Evolutionary conservation across 2,797 vertebrate species (phyloP).

Genomic region (Sternarchorhynchus goeldii): DNA sequence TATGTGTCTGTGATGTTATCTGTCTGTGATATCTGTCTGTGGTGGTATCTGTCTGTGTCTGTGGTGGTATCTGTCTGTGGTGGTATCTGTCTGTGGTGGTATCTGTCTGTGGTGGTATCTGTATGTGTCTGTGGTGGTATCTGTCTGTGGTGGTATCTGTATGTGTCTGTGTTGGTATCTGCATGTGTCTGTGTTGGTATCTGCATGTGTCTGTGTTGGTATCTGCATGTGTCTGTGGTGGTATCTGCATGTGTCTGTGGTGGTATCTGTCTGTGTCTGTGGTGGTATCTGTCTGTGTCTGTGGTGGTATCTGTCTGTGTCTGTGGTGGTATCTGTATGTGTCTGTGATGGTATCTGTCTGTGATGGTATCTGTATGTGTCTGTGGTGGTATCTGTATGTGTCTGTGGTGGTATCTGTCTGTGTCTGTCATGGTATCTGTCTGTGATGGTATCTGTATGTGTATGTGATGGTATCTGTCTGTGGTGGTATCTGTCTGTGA

Average conservation of each 20-base stretch:
- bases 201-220: too few species aligned
- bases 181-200: too few species aligned
- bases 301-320: not conserved
- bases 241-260: too few species aligned
- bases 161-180: too few species aligned
- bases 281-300: not conserved
- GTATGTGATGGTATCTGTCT: slow-evolving; percentile 32
- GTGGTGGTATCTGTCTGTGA: slow-evolving; percentile 2
- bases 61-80: not conserved
- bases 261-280: too few species aligned
- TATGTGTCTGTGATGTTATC: not conserved
- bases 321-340: slow-evolving; percentile 12
- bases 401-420: not conserved
- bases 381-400: not conserved
- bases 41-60: slow-evolving; percentile 11
- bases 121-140: slow-evolving; percentile 22
- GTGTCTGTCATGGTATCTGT: not conserved
- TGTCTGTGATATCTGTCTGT: too few species aligned
- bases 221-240: too few species aligned
- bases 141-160: slow-evolving; percentile 14
- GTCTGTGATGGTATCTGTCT: slow-evolving; percentile 25
- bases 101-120: not conserved
- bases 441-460: not conserved
- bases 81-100: not conserved
- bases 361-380: too few species aligned